Evolutionary conservation across 2,888 invertebrate species (phyloP).

Genomic region (Dilophus febrilis): DNA sequence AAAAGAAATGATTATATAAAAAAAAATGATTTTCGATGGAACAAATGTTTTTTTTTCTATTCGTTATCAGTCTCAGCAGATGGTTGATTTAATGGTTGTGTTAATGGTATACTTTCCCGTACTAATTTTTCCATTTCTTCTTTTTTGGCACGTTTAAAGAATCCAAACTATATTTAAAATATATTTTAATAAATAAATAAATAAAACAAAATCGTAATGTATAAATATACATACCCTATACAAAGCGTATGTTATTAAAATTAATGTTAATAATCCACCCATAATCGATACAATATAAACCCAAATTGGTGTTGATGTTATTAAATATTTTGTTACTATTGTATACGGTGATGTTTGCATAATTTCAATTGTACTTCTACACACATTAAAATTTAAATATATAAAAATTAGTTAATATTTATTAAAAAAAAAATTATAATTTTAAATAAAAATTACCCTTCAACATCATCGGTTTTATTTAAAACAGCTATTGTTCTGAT

Average conservation of each 20-base stretch:
- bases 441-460: constrained; percentile 10
- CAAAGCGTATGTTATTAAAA: constrained; percentile 26
- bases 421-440: background rate
- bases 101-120: constrained; percentile 3
- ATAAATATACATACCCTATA: constrained; percentile 19
- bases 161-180: constrained; percentile 25
- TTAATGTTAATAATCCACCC: constrained; percentile 28
- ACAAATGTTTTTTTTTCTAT: no score
- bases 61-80: background rate
- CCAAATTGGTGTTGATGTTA: constrained; percentile 26
- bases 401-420: background rate
- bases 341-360: constrained; percentile 24
- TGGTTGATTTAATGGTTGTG: background rate
- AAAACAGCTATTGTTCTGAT: constrained; percentile 21
- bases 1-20: no score
- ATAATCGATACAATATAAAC: constrained; percentile 29
- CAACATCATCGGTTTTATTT: constrained; percentile 19
- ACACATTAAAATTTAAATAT: background rate
- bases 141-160: constrained; percentile 32
- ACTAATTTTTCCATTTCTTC: constrained; percentile 28
- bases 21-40: no score
- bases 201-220: background rate
- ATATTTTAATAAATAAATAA: background rate
- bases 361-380: constrained; percentile 17
- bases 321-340: constrained; percentile 27